Base-by-base conservation (phyloP, 2,888 invertebrate genomes). In the Drosophila antonietae region DNA sequence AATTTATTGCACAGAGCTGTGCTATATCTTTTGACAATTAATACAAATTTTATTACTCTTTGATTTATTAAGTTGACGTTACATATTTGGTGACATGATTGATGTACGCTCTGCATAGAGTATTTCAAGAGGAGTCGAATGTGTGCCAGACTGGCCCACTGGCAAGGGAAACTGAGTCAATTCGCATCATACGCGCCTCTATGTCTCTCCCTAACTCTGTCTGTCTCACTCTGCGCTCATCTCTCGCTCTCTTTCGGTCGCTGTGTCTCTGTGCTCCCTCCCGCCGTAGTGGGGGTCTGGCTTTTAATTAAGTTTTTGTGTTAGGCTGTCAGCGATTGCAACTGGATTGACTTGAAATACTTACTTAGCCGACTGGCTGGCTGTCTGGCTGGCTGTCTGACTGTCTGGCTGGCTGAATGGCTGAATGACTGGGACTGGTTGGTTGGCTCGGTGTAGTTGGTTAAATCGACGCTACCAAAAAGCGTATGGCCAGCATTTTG, bases 321-420 rank as follows among this genome's bases (percentile, higher is more conserved):
- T 82, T 82, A 73, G 73, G 62, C 80, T 83, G 81, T 82, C 73
- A 76, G 79, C 84, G 57, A 60, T 62, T 46, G 57, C 61, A 76
- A 75, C 76, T 75, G 75, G 86, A 83, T 85, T 80, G 85, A 82
- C 86, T 82, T 83, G 81, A 82, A 82, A 81, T 82, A 81, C 78
- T 81, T 80, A 66, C 57, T 41, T 37, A 39, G 68, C 46, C 9
- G 31, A 57, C 55, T 73, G 59, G 59, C 59, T 31, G 58, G 6
- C 35, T 39, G 39, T n/a, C 23, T 23, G 52, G 6, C 35, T 39
- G 39, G 28, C 23, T 23, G 52, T 4, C 37, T 20, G 14, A 4
- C 23, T 28, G n/a, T 0, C n/a, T n/a, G n/a, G 3, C 41, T 41
- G 33, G 18, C 53, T 58, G 58, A 37, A 37, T 23, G 57, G 8